These are phyloP conservation scores for Oscheius sp. DNA, from an alignment of 2,888 invertebrate species.

Conservation along the genomic window DNA sequence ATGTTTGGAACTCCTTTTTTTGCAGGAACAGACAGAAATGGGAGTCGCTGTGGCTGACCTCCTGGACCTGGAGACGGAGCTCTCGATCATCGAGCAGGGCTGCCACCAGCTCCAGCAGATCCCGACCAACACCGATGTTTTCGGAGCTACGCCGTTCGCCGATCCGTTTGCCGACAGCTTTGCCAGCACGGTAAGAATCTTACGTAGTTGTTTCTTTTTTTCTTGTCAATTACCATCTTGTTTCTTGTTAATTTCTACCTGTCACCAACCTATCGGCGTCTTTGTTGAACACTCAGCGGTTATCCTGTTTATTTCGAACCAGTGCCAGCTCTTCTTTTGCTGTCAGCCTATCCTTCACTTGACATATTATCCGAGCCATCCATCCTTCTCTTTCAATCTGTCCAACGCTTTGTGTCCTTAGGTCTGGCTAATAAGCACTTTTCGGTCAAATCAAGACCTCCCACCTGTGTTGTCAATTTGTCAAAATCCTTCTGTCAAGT, in stretches of 20 bases:
- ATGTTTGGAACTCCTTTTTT: conserved; percentile 28
- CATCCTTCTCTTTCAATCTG: too few species aligned
- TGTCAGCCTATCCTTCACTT: too few species aligned
- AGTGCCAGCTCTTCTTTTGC: too few species aligned
- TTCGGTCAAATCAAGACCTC: too few species aligned
- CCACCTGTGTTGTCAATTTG: too few species aligned
- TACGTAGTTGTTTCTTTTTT: not conserved
- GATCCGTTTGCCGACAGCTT: conserved; percentile 59
- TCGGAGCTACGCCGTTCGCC: conserved; percentile 54
- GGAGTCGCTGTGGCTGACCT: conserved; percentile 71
- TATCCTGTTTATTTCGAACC: too few species aligned
- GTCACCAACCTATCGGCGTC: too few species aligned
- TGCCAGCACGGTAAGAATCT: conserved; percentile 40
- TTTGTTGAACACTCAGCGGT: too few species aligned
- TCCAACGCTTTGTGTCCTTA: too few species aligned
- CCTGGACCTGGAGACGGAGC: conserved; percentile 72
- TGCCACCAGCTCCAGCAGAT: conserved; percentile 66
- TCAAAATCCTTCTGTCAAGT: not conserved
- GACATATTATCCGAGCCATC: too few species aligned
- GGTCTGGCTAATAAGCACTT: too few species aligned
- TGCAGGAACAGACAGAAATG: conserved; percentile 42
- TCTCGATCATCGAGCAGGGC: conserved; percentile 69
- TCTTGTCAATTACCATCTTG: not conserved
- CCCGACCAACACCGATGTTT: conserved; percentile 45
- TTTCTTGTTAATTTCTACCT: too few species aligned